phyloP scores from a whole-genome alignment of 1,140 invertebrate species.

The Lepidotrigona ventralis region DNA sequence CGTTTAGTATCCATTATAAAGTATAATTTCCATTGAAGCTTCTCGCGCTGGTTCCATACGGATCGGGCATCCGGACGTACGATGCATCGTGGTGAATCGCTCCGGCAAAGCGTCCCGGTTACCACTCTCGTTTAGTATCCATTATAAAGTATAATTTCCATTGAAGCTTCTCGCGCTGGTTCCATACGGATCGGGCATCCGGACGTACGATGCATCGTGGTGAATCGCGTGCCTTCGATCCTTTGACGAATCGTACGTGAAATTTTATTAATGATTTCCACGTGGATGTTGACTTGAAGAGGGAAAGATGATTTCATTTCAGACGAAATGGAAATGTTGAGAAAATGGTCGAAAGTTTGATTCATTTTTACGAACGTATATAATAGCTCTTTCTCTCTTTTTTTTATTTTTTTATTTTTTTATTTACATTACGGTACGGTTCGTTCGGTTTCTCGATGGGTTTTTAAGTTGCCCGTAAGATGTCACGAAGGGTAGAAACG shows the following conservation, averaged over 20 bases:
- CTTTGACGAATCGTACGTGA: not conserved
- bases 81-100: too few relatives aligned
- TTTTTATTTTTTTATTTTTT: not conserved
- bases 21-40: slow-evolving; percentile 45
- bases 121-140: slow-evolving; percentile 38
- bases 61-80: not conserved
- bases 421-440: not conserved
- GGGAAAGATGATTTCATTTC: too few relatives aligned
- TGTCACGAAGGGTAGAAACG: not conserved
- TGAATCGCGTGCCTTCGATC: not conserved
- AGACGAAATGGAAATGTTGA: not conserved
- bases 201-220: not conserved
- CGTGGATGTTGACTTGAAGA: not conserved
- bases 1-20: slow-evolving; percentile 48
- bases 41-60: not conserved
- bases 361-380: too few relatives aligned
- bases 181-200: not conserved
- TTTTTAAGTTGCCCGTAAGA: not conserved
- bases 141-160: slow-evolving; percentile 52
- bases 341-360: not conserved
- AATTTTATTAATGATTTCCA: not conserved
- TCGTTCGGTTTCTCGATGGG: not conserved
- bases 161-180: slow-evolving; percentile 3
- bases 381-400: not conserved
- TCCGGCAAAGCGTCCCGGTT: slow-evolving; percentile 16